Percentiles rank a stretch among this genome's conserved stretches.
Conservation (phyloP, 2,888 invertebrate species). For the Cataglyphis albicans region DNA sequence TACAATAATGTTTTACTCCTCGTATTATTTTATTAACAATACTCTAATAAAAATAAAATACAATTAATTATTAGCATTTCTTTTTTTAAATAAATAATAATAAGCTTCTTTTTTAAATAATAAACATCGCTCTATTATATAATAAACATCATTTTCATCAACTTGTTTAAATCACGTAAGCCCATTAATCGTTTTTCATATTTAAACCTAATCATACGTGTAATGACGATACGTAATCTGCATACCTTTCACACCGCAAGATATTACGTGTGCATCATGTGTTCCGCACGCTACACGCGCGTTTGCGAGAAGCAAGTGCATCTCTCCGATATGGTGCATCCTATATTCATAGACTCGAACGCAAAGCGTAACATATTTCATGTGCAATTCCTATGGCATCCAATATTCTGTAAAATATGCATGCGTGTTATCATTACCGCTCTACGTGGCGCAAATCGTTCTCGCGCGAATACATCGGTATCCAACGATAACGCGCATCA, state of each 20-base stretch:
- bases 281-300: background rate
- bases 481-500: conserved; percentile 41
- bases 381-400: conserved; percentile 51
- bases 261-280: conserved; percentile 4
- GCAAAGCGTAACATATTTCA: conserved; percentile 53
- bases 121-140: background rate
- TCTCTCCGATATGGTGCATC: conserved; percentile 38
- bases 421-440: conserved; percentile 54
- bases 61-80: background rate
- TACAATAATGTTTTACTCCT: background rate
- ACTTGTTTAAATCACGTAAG: background rate
- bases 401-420: conserved; percentile 59
- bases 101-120: background rate
- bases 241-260: background rate
- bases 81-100: background rate
- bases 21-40: background rate
- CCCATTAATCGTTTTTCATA: background rate
- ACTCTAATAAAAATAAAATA: background rate
- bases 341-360: conserved; percentile 59
- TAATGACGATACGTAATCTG: conserved; percentile 27
- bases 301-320: conserved; percentile 1
- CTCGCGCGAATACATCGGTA: conserved; percentile 9
- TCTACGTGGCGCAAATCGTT: conserved; percentile 17
- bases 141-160: background rate
- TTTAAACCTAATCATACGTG: background rate